Conservation (phyloP, 2,797 vertebrate species). For the Valencia hispanica region DNA sequence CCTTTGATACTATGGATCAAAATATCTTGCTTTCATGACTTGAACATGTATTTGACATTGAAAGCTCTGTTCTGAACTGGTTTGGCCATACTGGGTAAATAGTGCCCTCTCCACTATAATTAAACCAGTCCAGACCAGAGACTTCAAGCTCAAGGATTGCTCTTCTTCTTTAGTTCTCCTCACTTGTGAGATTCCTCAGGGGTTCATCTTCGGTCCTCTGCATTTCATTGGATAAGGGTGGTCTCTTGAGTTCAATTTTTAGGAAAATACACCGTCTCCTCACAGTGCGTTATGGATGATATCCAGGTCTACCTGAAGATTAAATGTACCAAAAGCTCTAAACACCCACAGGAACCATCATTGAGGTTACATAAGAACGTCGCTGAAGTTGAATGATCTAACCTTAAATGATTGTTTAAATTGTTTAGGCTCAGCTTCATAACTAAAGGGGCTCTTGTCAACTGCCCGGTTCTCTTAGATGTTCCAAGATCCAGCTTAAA, state of each 20-base stretch:
- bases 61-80: neutral
- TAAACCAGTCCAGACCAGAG: neutral
- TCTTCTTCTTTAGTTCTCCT: neutral
- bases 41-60: neutral
- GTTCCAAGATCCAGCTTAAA: too few relatives aligned
- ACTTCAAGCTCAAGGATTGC: neutral
- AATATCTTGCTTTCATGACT: too few relatives aligned
- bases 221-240: neutral
- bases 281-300: neutral
- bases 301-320: neutral
- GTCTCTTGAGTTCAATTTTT: neutral
- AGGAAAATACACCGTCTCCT: neutral
- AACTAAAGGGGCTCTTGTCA: too few relatives aligned
- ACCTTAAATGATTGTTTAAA: neutral
- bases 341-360: neutral
- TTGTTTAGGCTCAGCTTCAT: neutral
- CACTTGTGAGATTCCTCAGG: neutral
- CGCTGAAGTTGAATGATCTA: neutral
- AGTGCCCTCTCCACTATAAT: neutral
- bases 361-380: neutral
- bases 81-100: neutral
- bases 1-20: too few relatives aligned
- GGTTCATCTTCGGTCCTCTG: neutral
- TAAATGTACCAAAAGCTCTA: neutral
- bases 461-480: too few relatives aligned